These are phyloP conservation scores for Sparus aurata DNA, from an alignment of 2,797 vertebrate genomes.

Conservation along the genomic window DNA sequence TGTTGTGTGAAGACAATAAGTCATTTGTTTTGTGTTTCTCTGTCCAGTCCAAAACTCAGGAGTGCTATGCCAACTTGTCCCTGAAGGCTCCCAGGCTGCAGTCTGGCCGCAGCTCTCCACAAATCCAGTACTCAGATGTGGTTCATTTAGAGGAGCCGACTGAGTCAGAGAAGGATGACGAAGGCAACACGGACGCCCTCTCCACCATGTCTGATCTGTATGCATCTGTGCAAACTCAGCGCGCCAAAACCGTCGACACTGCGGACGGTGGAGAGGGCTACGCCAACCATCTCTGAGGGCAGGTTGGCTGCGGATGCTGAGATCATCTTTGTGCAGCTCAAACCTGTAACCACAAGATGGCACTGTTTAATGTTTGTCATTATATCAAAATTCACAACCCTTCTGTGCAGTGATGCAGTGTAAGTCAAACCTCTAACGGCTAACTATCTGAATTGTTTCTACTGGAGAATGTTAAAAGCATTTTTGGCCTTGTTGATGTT, in stretches of 20 bases:
- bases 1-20: not conserved
- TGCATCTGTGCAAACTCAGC: constrained; percentile 82
- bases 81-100: constrained; percentile 74
- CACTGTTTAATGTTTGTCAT: constrained; percentile 51
- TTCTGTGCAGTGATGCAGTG: not conserved
- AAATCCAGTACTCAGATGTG: constrained; percentile 74
- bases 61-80: constrained; percentile 84
- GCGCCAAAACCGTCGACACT: constrained; percentile 65
- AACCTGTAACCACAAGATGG: constrained; percentile 54
- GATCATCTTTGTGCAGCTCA: constrained; percentile 4
- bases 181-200: constrained; percentile 43
- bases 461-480: not conserved
- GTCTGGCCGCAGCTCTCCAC: constrained; percentile 69
- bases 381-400: not conserved
- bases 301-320: not conserved
- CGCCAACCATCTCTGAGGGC: constrained; percentile 80
- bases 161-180: constrained; percentile 49
- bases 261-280: constrained; percentile 69
- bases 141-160: constrained; percentile 38
- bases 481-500: not conserved
- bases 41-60: constrained; percentile 63
- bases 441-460: constrained; percentile 14
- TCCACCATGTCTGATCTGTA: constrained; percentile 81
- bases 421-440: not conserved
- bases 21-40: constrained; percentile 22